Evolutionary conservation across 2,888 invertebrate species (phyloP), one percentile per base, ranked within the genome.

Genomic region (Omphaloscelis lunosa): DNA sequence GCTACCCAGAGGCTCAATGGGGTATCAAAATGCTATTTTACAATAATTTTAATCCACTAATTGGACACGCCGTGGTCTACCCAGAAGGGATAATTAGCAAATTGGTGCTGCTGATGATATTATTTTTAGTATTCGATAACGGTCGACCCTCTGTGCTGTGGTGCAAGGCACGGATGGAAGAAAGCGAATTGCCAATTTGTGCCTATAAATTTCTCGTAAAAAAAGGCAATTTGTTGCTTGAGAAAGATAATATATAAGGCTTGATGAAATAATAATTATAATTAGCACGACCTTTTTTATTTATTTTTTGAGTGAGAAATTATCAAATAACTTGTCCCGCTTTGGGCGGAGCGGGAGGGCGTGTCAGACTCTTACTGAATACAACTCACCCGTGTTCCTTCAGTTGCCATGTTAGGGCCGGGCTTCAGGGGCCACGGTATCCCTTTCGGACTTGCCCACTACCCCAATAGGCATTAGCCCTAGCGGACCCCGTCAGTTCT

Each of bases 31-130:
- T 87, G 91, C 89, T 92, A 93, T 93, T 95, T 93, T 92, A 95
- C 93, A 94, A 94, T 95, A 92, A 96, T 94, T 95, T 93, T 93
- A 93, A 95, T 95, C 92, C 91, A 91, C 93, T 95, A 95, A 96
- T 95, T 95, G 94, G 91, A 89, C 85, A 79, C 88, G 86, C 89
- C 88, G 88, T 83, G 87, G 79, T 81, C 81, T 84, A 79, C 83
- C 80, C 83, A 88, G 87, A 85, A 90, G 91, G 91, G 92, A 92
- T 95, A 95, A 95, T 95, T 93, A 95, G 93, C 90, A 93, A 93
- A 95, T 96, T 95, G 93, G 23, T 51, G 8, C 51, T 51, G 92
- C 88, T 93, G 92, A 94, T 93, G 92, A 93, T 92, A 91, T 92
- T 91, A 93, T 93, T 94, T 92, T 91, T 90, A 90, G 90, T 87